Percentiles rank a stretch among this genome's conserved stretches.
These are phyloP conservation scores for Allobates femoralis DNA, from an alignment of 2,797 vertebrate species.

Conservation along the genomic window DNA sequence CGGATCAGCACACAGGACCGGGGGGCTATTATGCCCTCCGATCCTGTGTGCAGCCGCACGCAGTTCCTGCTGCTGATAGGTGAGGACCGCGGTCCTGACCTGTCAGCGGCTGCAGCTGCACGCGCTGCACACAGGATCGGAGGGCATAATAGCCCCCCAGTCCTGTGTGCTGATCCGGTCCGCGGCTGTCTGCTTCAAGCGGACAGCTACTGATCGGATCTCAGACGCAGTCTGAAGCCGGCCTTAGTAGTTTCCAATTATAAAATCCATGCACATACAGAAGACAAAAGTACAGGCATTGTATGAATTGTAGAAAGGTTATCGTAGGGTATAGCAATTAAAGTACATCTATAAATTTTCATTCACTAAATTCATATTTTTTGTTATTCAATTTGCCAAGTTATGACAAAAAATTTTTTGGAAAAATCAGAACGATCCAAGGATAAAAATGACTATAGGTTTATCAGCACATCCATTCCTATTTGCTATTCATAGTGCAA, in stretches of 20 bases:
- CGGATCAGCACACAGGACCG: too few relatives aligned
- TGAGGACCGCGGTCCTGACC: too few relatives aligned
- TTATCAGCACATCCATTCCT: neutral
- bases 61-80: too few relatives aligned
- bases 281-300: neutral
- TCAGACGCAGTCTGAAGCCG: too few relatives aligned
- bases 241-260: neutral
- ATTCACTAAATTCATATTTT: neutral
- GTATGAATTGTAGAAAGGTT: neutral
- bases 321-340: neutral
- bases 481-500: neutral
- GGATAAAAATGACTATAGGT: neutral
- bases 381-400: neutral
- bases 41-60: too few relatives aligned
- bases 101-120: too few relatives aligned
- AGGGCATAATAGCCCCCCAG: too few relatives aligned
- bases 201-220: too few relatives aligned
- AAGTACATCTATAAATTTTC: neutral
- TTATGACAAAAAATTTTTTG: neutral
- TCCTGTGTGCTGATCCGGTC: too few relatives aligned
- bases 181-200: too few relatives aligned
- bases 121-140: too few relatives aligned
- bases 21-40: too few relatives aligned
- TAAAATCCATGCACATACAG: neutral
- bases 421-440: neutral